Evolutionary conservation across 2,888 invertebrate species (phyloP).

Genomic region (Dolomedes plantarius): DNA sequence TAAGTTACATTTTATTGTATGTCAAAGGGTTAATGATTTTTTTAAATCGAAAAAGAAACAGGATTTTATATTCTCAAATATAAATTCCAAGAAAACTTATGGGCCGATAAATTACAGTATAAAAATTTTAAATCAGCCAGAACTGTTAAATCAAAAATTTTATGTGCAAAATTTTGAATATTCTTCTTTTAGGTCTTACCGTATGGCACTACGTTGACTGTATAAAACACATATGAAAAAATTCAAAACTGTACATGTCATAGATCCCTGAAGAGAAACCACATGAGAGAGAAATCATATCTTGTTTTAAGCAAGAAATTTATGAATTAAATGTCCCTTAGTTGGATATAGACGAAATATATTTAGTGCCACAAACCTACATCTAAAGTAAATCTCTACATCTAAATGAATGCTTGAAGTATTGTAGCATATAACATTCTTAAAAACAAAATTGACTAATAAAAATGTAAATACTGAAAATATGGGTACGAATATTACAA

Average conservation of each 20-base stretch:
- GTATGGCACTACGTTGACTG: background rate
- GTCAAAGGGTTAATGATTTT: no score
- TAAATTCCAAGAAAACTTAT: no score
- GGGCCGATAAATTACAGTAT: no score
- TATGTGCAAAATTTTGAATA: no score
- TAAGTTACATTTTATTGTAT: no score
- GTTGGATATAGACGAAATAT: background rate
- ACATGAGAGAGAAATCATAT: background rate
- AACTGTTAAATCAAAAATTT: no score
- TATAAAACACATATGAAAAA: background rate
- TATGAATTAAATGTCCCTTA: background rate
- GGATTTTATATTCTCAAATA: no score
- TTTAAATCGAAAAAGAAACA: no score
- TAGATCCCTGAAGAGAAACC: conserved; percentile 5
- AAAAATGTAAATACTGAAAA: background rate
- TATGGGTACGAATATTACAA: background rate
- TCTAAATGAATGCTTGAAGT: background rate
- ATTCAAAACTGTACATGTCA: background rate
- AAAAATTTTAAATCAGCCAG: no score
- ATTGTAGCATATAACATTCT: background rate
- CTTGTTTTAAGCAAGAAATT: conserved; percentile 2
- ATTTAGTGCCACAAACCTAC: background rate
- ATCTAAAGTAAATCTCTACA: background rate
- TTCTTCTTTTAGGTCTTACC: background rate
- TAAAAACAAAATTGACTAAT: background rate